phyloP scores from a whole-genome alignment of 2,113 vertebrate species.

The Festucalex cinctus region DNA sequence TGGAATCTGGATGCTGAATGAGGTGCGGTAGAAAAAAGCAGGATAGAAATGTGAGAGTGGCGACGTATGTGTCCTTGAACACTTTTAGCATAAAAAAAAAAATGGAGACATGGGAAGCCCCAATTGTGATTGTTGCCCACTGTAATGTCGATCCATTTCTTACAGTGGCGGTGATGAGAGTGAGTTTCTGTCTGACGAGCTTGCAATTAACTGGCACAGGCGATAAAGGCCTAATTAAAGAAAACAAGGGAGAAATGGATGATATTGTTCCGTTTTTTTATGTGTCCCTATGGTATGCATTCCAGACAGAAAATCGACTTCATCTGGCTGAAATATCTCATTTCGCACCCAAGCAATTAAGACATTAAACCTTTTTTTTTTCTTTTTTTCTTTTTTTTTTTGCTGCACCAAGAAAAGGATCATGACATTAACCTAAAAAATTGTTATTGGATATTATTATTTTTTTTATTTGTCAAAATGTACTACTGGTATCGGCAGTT shows the following conservation, averaged over 20 bases:
- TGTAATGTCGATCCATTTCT: not conserved
- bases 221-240: not conserved
- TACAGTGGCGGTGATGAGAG: not conserved
- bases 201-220: not conserved
- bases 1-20: slow-evolving; percentile 24
- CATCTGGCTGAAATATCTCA: not conserved
- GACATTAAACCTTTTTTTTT: too few relatives aligned
- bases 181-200: not conserved
- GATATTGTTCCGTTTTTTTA: too few relatives aligned
- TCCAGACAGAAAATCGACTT: not conserved
- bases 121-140: not conserved
- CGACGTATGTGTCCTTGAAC: not conserved
- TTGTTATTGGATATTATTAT: too few relatives aligned
- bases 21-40: slow-evolving; percentile 24
- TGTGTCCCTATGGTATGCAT: not conserved
- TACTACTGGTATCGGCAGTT: too few relatives aligned
- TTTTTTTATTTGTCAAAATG: too few relatives aligned
- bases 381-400: too few relatives aligned
- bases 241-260: not conserved
- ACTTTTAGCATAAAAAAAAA: not conserved
- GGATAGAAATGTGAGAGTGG: slow-evolving; percentile 28
- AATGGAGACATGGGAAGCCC: not conserved
- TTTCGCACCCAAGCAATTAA: not conserved
- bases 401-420: not conserved
- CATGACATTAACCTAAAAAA: too few relatives aligned